Base-by-base conservation (phyloP, 2,888 invertebrate species). In the Epistrophella euchroma region DNA sequence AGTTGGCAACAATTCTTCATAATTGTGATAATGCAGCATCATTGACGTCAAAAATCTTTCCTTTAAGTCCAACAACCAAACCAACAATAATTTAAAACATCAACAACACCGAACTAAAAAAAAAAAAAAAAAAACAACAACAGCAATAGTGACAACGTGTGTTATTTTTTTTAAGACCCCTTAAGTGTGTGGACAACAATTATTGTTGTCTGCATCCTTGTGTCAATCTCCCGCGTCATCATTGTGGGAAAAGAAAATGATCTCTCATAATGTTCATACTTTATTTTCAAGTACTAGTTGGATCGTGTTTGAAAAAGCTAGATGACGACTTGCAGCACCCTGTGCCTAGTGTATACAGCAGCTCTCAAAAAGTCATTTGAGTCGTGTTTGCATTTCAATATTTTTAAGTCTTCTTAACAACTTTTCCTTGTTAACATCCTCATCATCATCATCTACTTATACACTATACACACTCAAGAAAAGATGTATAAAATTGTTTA, bases 11-110 rank as follows among this genome's bases (percentile, higher is more conserved):
- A 86, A 74, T 82, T 60, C 74, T 81, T 78, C 64, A 82, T 71
- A 86, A 82, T 82, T 77, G 86, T 82, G 70, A 86, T 86, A 86
- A 86, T 86, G 86, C 86, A 86, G 86, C 77, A 86, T 78, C 82
- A 71, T 86, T 86, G 77, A 82, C 70, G 82, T 81, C 52, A 70
- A 78, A 80, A 71, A 74, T 73, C 76, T 50, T 76, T 68, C 56
- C 66, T 71, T 58, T 45, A 71, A 68, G 52, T 52, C 68, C 50
- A 52, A 52, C 64, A 35, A n/a, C n/a, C n/a, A n/a, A n/a, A n/a
- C n/a, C n/a, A n/a, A n/a, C n/a, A n/a, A n/a, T n/a, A n/a, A 17
- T 28, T 15, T 32, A 45, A 28, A 74, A 75, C 68, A 47, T 74
- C 56, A 74, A 60, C 71, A 64, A 40, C 50, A 52, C n/a, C 40